These are phyloP conservation scores for Scytalopus superciliaris DNA, from an alignment of 2,113 vertebrate genomes.

Conservation along the genomic window DNA sequence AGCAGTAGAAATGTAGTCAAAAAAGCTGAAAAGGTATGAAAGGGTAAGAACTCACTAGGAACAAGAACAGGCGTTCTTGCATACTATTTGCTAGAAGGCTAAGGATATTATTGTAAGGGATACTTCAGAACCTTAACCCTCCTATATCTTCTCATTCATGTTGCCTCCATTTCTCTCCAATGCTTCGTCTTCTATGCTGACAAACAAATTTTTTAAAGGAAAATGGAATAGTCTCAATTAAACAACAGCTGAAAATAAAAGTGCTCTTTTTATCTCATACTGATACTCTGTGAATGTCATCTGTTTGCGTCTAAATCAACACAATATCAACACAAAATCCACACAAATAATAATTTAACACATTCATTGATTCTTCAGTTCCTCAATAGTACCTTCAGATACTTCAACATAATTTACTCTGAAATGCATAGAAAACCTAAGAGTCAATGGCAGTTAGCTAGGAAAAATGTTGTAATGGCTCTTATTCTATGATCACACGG, in stretches of 20 bases:
- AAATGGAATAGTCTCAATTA: background rate
- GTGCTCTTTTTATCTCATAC: background rate
- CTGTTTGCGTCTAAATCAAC: background rate
- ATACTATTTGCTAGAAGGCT: background rate
- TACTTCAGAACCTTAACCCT: background rate
- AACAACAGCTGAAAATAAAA: background rate
- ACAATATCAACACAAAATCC: background rate
- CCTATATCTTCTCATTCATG: background rate
- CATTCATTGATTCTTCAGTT: background rate
- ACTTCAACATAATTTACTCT: background rate
- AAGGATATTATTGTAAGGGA: background rate
- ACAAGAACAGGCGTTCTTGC: background rate
- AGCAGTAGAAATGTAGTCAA: background rate
- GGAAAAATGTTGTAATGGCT: background rate
- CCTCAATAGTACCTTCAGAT: background rate
- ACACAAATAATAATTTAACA: background rate
- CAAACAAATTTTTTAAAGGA: background rate
- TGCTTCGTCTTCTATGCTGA: background rate
- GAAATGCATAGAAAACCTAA: background rate
- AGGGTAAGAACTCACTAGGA: background rate
- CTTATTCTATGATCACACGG: background rate
- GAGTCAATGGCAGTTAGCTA: background rate
- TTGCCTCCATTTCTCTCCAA: background rate
- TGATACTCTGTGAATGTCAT: rapidly evolving
- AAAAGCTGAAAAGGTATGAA: background rate